These are phyloP conservation scores for Bombylius discolor DNA, from an alignment of 2,888 invertebrate genomes.

Conservation along the genomic window DNA sequence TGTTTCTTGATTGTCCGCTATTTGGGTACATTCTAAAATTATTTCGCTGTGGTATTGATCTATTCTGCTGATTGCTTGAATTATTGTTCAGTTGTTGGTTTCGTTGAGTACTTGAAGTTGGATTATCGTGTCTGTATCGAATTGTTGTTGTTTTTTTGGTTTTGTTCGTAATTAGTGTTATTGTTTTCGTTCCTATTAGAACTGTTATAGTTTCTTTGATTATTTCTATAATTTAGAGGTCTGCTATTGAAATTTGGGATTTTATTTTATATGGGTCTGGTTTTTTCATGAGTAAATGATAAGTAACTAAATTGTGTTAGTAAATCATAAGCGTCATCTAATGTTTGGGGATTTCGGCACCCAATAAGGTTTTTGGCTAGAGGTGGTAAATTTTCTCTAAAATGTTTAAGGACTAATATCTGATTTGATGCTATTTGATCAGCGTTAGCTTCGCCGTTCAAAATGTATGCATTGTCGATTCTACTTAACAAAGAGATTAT, in stretches of 20 bases:
- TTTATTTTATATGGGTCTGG: too few species aligned
- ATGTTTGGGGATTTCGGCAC: slow-evolving; percentile 1
- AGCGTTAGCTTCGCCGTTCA: not conserved
- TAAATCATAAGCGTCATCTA: slow-evolving; percentile 2
- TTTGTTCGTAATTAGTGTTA: too few species aligned
- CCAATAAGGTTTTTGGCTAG: slow-evolving; percentile 5
- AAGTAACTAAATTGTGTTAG: not conserved
- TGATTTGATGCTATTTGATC: slow-evolving; percentile 1
- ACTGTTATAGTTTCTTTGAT: not conserved
- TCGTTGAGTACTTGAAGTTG: too few species aligned
- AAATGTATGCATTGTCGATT: slow-evolving; percentile 4
- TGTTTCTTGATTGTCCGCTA: too few species aligned
- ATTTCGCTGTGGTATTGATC: too few species aligned
- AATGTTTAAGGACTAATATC: slow-evolving; percentile 3
- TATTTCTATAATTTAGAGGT: slow-evolving; percentile 3
- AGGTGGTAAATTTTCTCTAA: slow-evolving; percentile 3
- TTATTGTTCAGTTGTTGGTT: too few species aligned
- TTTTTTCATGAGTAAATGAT: not conserved
- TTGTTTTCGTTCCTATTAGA: too few species aligned
- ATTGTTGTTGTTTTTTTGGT: too few species aligned
- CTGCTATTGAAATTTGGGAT: not conserved
- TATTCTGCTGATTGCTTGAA: too few species aligned
- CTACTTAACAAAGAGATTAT: not conserved
- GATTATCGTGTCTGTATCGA: too few species aligned
- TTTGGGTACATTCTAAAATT: too few species aligned